Percentiles rank a stretch among this genome's conserved stretches.
These are phyloP conservation scores for Lasioglossum vierecki DNA, from an alignment of 2,888 invertebrate genomes.

Conservation along the genomic window DNA sequence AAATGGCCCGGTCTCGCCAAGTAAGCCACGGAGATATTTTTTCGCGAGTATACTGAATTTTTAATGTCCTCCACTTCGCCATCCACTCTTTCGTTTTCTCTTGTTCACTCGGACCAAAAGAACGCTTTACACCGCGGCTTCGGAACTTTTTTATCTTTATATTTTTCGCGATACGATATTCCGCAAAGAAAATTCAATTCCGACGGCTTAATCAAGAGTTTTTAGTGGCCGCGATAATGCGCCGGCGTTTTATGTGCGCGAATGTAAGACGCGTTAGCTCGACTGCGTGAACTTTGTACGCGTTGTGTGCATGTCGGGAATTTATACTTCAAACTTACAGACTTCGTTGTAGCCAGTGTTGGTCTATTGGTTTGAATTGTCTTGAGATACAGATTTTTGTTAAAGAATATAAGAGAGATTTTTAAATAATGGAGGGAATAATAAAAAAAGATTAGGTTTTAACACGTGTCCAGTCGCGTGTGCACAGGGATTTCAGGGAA, in stretches of 20 bases:
- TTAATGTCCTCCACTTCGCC: constrained; percentile 12
- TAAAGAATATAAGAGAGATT: background rate
- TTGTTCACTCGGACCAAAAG: background rate
- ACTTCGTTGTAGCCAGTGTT: background rate
- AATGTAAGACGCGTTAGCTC: background rate
- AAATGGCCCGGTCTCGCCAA: constrained; percentile 56
- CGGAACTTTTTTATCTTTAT: constrained; percentile 1
- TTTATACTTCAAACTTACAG: background rate
- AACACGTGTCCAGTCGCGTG: no score
- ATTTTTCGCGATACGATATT: background rate
- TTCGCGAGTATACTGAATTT: background rate
- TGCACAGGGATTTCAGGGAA: no score
- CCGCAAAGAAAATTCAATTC: constrained; percentile 5
- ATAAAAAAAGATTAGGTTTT: no score
- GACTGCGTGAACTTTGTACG: background rate
- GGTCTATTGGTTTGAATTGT: background rate
- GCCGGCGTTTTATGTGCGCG: background rate
- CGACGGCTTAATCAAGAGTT: background rate
- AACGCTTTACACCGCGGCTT: background rate
- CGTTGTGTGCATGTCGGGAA: background rate
- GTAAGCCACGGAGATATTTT: constrained; percentile 7
- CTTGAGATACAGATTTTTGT: background rate
- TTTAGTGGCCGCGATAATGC: background rate
- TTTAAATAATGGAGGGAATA: no score
- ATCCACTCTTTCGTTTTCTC: background rate